Conservation (phyloP, 1,140 invertebrate species). For the Zaprionus ghesquierei region DNA sequence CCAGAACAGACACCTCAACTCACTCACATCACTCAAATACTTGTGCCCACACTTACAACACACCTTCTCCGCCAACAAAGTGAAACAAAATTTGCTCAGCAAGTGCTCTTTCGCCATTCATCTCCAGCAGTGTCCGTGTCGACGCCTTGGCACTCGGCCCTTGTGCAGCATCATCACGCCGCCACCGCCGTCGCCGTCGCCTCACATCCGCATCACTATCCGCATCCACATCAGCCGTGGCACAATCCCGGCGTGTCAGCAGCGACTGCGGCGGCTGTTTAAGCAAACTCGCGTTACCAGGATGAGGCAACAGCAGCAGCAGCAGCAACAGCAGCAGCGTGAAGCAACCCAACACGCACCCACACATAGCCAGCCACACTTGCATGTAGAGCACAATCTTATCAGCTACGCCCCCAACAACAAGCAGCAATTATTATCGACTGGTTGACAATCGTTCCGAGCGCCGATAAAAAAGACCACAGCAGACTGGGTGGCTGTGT, state of each 20-base stretch:
- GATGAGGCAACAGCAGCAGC: neutral
- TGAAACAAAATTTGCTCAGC: conserved; percentile 78
- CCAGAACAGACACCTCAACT: neutral
- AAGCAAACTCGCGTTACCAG: conserved; percentile 15
- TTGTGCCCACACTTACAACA: neutral
- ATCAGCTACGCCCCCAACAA: conserved; percentile 28
- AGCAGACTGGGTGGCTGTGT: neutral
- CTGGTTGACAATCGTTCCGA: neutral
- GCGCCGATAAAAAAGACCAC: neutral
- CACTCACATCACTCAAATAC: neutral
- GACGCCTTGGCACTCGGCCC: conserved; percentile 82
- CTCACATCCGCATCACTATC: conserved; percentile 79
- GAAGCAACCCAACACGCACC: neutral
- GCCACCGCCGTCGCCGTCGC: conserved; percentile 44
- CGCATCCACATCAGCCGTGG: conserved; percentile 82
- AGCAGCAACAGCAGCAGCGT: conserved; percentile 5
- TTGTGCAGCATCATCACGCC: conserved; percentile 79
- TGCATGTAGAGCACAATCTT: neutral
- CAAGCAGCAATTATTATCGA: conserved; percentile 2
- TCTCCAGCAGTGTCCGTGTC: conserved; percentile 81
- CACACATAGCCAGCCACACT: neutral
- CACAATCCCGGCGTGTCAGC: conserved; percentile 79
- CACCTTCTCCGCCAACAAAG: conserved; percentile 34
- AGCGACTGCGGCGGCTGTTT: conserved; percentile 79
- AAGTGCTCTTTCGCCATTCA: conserved; percentile 82